These are phyloP conservation scores for Centropristis striata DNA, from an alignment of 2,113 vertebrate species.

Conservation along the genomic window DNA sequence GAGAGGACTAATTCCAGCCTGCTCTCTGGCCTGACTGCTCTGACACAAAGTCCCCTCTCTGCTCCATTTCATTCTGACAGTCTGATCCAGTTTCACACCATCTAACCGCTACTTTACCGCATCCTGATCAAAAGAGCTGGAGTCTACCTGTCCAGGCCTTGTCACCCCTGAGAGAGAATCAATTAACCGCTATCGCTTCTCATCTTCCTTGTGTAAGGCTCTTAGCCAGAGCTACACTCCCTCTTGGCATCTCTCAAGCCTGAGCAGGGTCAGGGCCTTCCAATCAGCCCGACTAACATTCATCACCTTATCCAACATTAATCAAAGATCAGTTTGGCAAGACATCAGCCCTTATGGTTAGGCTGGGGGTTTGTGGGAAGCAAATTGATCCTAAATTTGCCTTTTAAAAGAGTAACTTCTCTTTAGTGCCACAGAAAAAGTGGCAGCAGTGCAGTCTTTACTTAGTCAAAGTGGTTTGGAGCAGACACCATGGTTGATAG, in stretches of 20 bases:
- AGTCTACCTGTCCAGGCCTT: conserved; percentile 57
- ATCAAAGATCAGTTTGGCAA: conserved; percentile 40
- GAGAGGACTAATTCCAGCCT: conserved; percentile 44
- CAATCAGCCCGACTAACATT: conserved; percentile 25
- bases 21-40: conserved; percentile 35
- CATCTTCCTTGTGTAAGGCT: conserved; percentile 50
- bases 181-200: conserved; percentile 66
- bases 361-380: conserved; percentile 25
- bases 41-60: conserved; percentile 54
- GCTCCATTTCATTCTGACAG: conserved; percentile 67
- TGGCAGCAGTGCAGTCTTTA: conserved; percentile 20
- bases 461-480: conserved; percentile 46
- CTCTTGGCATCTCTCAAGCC: conserved; percentile 11
- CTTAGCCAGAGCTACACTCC: conserved; percentile 39
- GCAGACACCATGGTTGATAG: conserved; percentile 12
- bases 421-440: conserved; percentile 13
- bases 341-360: conserved; percentile 22
- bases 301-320: conserved; percentile 35
- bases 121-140: conserved; percentile 61
- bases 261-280: conserved; percentile 34
- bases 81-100: conserved; percentile 61
- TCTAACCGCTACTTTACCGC: conserved; percentile 58
- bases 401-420: conserved; percentile 34
- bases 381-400: conserved; percentile 18
- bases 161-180: conserved; percentile 68